These are phyloP conservation scores for Stenchaetothrips biformis DNA, from an alignment of 2,888 invertebrate species.

Conservation along the genomic window DNA sequence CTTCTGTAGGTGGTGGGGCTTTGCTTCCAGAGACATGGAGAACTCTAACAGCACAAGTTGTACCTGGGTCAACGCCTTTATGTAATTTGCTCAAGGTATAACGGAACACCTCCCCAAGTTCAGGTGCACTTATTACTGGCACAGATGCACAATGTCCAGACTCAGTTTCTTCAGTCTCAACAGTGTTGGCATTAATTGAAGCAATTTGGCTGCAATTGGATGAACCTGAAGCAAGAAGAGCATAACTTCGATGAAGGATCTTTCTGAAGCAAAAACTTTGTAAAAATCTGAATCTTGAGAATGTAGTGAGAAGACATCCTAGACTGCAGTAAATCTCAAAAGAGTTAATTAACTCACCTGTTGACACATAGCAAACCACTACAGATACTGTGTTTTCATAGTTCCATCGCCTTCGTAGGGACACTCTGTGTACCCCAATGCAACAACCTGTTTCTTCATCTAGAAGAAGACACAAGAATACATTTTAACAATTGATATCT, in stretches of 20 bases:
- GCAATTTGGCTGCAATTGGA: constrained; percentile 30
- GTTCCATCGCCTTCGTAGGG: constrained; percentile 80
- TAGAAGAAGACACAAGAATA: constrained; percentile 46
- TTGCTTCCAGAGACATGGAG: constrained; percentile 30
- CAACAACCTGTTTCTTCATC: constrained; percentile 89
- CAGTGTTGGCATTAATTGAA: not conserved
- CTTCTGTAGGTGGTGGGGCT: constrained; percentile 32
- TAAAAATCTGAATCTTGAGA: not conserved
- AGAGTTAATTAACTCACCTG: constrained; percentile 49
- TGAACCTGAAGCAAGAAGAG: constrained; percentile 27
- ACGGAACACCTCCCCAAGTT: constrained; percentile 50
- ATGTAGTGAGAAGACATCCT: not conserved
- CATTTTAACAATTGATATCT: constrained; percentile 31
- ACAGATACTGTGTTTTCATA: constrained; percentile 83
- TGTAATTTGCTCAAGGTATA: constrained; percentile 50
- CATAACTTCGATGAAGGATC: not conserved
- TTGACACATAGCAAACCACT: constrained; percentile 75
- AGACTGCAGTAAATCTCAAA: not conserved
- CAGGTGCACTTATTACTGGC: constrained; percentile 46
- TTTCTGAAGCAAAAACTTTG: not conserved
- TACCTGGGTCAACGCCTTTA: constrained; percentile 43
- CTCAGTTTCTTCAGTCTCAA: constrained; percentile 7
- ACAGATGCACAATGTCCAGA: constrained; percentile 41
- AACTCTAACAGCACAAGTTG: constrained; percentile 31
- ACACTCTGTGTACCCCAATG: constrained; percentile 73